Base-by-base conservation (phyloP, 2,113 vertebrate genomes). In the Tenrec ecaudatus region DNA sequence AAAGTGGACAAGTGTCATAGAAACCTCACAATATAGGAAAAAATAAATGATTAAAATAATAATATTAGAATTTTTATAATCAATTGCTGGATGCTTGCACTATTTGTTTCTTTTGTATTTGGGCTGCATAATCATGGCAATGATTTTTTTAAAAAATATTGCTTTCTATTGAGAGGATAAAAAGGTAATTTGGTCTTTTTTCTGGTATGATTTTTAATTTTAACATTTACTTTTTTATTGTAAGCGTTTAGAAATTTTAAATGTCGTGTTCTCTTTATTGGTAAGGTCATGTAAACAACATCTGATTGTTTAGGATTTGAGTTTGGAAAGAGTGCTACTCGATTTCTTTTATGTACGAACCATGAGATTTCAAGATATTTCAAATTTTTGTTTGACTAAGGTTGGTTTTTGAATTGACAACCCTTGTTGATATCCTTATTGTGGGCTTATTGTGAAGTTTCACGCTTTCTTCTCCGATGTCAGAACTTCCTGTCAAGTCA, bases 401-500 rank as follows among this genome's bases (percentile, higher is more conserved):
- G 12, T 76, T 71, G 43, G 38, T 69, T 33, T 93, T 89, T 58
- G 79, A 90, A 90, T 23, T 69, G 79, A 92, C 8, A 43, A 19
- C 8, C 64, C 5, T 73, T 2, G 10, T 80, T 10, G 10, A 15
- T 3, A 20, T 75, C 47, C 66, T 84, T 73, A 31, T 27, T 43
- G 25, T 25, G 5, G 25, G 14, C 6, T 89, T 6, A 1, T 38
- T 94, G 12, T 77, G 47, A 81, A 86, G 29, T 81, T 91, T 88
- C 10, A 66, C 69, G 5, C 83, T 90, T 47, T 82, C 62, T 94
- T 95, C 27, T 75, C 80, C 47, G 58, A 36, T 82, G 69, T 79
- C n/a, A 93, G 69, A 85, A 69, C 64, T 93, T 80, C n/a, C 81
- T 95, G 19, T 66, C 14, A 73, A 81, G 25, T 92, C 40, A 69